Conservation (phyloP, 1,140 invertebrate species). For the Harlomillsia oculata region DNA sequence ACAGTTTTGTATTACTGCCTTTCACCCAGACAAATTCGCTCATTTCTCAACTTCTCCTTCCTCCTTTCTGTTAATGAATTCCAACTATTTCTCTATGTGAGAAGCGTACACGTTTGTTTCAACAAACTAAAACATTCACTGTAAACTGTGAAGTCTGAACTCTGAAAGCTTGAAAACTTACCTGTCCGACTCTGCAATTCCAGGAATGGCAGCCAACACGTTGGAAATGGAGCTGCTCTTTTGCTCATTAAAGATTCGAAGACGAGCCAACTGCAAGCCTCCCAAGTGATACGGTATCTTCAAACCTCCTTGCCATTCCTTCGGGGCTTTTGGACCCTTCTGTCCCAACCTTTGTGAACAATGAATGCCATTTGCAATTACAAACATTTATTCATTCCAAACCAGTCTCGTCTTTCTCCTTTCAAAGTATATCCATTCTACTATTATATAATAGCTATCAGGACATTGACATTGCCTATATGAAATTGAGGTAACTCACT, state of each 20-base stretch:
- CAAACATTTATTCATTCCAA: too few relatives aligned
- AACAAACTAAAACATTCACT: too few relatives aligned
- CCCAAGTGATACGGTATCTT: slow-evolving; percentile 38
- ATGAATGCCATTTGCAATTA: background rate
- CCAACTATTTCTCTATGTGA: too few relatives aligned
- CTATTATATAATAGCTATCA: background rate
- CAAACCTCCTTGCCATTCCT: slow-evolving; percentile 38
- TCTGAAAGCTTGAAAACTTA: too few relatives aligned
- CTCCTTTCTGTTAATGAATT: too few relatives aligned
- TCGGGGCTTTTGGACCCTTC: slow-evolving; percentile 22
- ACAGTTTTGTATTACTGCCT: too few relatives aligned
- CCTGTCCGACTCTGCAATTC: slow-evolving; percentile 40
- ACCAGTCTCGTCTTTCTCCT: too few relatives aligned
- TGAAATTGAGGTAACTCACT: slow-evolving; percentile 14
- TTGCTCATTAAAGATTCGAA: slow-evolving; percentile 32
- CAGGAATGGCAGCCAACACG: slow-evolving; percentile 36
- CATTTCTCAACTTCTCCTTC: too few relatives aligned
- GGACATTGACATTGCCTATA: background rate
- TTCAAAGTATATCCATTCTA: too few relatives aligned
- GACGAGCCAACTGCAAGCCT: slow-evolving; percentile 13
- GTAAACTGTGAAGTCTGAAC: too few relatives aligned
- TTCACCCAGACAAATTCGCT: too few relatives aligned
- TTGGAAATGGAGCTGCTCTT: slow-evolving; percentile 33
- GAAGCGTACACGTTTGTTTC: too few relatives aligned
- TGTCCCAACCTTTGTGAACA: slow-evolving; percentile 2